A percentile compares a stretch with the other conserved stretches of the same genome.
phyloP scores from a whole-genome alignment of 2,888 invertebrate species.

The Capitulum mitella region DNA sequence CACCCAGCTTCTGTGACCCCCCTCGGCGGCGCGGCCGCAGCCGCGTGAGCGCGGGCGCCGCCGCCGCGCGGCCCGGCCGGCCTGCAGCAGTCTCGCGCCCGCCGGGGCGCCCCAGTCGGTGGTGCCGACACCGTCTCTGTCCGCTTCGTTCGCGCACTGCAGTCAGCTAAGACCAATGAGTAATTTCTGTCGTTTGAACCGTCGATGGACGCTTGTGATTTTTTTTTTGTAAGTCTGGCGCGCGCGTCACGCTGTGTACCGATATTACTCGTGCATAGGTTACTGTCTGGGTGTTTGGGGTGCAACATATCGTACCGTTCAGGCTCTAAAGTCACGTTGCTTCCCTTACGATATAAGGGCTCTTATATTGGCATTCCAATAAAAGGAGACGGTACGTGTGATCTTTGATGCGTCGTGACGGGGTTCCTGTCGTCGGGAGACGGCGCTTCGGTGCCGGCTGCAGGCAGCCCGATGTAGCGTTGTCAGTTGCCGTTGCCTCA shows the following conservation, averaged over 20 bases:
- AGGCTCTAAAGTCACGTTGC: slow-evolving; percentile 3
- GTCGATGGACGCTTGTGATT: slow-evolving; percentile 8
- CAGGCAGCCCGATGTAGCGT: too few relatives aligned
- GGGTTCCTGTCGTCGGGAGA: too few relatives aligned
- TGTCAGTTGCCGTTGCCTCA: too few relatives aligned
- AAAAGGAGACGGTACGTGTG: not conserved
- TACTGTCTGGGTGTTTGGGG: slow-evolving; percentile 6
- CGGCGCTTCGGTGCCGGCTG: too few relatives aligned
- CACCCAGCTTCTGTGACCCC: too few relatives aligned
- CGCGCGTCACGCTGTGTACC: not conserved
- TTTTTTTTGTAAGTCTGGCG: not conserved
- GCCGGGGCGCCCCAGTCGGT: not conserved
- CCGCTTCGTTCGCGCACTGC: not conserved
- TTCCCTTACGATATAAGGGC: not conserved
- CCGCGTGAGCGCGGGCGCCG: too few relatives aligned
- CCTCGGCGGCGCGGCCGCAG: too few relatives aligned
- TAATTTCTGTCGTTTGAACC: slow-evolving; percentile 2
- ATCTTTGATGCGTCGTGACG: too few relatives aligned
- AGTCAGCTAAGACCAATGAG: slow-evolving; percentile 11
- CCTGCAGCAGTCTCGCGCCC: not conserved
- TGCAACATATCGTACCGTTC: slow-evolving; percentile 11
- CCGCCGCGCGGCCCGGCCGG: not conserved
- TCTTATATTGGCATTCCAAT: slow-evolving; percentile 13
- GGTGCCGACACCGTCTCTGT: not conserved
- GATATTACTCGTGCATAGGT: slow-evolving; percentile 9